Evolutionary conservation across 92 coral and sea anemone genomes (phyloP), one percentile per base, ranked within the genome.

Genomic region (Palythoa grandiflora): DNA sequence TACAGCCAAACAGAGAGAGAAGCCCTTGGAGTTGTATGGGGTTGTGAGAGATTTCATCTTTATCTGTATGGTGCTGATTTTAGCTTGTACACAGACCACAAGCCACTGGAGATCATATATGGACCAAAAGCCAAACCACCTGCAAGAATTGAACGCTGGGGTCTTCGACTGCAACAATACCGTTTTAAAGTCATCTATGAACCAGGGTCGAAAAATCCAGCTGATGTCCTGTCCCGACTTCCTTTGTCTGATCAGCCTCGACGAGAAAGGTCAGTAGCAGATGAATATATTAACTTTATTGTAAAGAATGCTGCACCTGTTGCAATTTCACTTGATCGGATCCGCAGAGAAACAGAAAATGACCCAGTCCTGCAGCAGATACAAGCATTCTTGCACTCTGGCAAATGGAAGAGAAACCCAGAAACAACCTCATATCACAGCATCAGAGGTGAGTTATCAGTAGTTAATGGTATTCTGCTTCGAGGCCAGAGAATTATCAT

Each of bases 71-170:
- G 92, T 72, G 73, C 73, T 7, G 84, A 68, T 55, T 89, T 89
- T 70, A 79, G 53, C 71, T 59, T 85, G 28, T 44, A 77, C 37
- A 83, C 86, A 0, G 92, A 90, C 60, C 87, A 85, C 53, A 90
- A 90, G 61, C 87, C 89, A 20, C 71, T 85, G 57, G 92, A 90
- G 70, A 89, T 90, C 19, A 83, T 85, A 78, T 75, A 84, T 79
- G 86, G 78, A 12, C 89, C 78, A 1, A 74, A 51, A 37, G 88
- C 81, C 40, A 90, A 90, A 73, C 89, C 1, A 1, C 88, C 92
- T 5, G 83, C 92, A 20, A 53, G 83, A 36, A 89, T 89, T 16
- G 89, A 89, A 71, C 76, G 76, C 17, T 89, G 86, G 92, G 86
- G 79, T 28, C 59, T 84, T 19, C 68, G 80, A 35, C 89, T 84